Percentiles rank a stretch among this genome's conserved stretches.
Conservation (phyloP, 1,140 invertebrate species). For the Mya arenaria region DNA sequence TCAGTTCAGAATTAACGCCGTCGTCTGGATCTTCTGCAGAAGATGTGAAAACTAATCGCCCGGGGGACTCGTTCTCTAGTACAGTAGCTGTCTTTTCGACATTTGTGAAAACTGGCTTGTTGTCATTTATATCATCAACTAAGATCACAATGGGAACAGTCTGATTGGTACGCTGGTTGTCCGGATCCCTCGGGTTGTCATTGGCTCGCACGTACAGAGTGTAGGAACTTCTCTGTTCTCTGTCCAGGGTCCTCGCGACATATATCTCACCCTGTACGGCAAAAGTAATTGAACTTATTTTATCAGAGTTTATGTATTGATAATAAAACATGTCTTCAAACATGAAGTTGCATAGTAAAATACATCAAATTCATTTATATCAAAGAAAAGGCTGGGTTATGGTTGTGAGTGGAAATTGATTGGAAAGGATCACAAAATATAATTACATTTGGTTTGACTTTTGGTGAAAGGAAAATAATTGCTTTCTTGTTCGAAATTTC, state of each 20-base stretch:
- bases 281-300: no score
- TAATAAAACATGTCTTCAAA: background rate
- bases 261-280: constrained; percentile 66
- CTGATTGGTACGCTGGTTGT: constrained; percentile 58
- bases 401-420: no score
- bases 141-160: constrained; percentile 59
- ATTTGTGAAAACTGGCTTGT: constrained; percentile 63
- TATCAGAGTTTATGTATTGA: background rate
- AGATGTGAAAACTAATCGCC: constrained; percentile 56
- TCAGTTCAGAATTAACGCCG: constrained; percentile 61
- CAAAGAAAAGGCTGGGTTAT: no score
- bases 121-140: constrained; percentile 70
- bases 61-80: constrained; percentile 52
- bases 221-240: constrained; percentile 63
- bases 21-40: constrained; percentile 63
- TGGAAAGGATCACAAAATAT: no score
- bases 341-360: no score
- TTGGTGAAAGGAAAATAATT: no score
- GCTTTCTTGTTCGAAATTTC: no score
- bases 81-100: constrained; percentile 37
- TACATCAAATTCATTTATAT: no score
- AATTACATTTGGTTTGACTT: no score
- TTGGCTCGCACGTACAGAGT: constrained; percentile 63
- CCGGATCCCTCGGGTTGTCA: constrained; percentile 61
- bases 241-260: constrained; percentile 63